Evolutionary conservation across 92 coral and sea anemone genomes (phyloP).

Genomic region (Phenganax subtilis): DNA sequence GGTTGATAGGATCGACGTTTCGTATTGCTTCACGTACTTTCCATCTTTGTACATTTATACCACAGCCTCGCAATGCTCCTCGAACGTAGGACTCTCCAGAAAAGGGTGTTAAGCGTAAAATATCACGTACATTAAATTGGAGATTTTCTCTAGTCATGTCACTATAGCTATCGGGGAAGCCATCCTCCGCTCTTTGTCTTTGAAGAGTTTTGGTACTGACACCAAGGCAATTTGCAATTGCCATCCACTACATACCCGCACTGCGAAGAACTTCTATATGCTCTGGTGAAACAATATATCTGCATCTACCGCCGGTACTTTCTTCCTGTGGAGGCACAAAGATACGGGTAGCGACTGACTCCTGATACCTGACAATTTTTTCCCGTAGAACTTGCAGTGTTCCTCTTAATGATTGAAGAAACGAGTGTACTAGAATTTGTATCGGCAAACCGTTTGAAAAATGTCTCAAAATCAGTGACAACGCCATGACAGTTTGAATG

Average conservation of each 20-base stretch:
- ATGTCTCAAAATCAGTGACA: background rate
- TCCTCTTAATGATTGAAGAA: background rate
- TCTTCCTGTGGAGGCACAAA: slow-evolving; percentile 39
- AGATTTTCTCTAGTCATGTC: slow-evolving; percentile 6
- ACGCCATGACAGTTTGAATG: background rate
- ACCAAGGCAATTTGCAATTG: slow-evolving; percentile 41
- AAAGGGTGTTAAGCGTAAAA: slow-evolving; percentile 16
- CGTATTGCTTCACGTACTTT: too few relatives aligned
- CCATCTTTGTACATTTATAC: too few relatives aligned
- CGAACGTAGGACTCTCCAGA: background rate
- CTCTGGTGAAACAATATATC: slow-evolving; percentile 38
- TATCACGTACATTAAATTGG: background rate
- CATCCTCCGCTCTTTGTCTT: slow-evolving; percentile 37
- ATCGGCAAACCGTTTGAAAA: background rate
- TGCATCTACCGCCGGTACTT: slow-evolving; percentile 40
- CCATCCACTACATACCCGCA: slow-evolving; percentile 35
- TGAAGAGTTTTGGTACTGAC: slow-evolving; percentile 29
- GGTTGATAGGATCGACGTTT: too few relatives aligned
- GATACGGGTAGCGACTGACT: slow-evolving; percentile 7
- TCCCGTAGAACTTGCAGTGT: background rate
- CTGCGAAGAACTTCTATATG: slow-evolving; percentile 46
- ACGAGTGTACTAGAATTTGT: background rate
- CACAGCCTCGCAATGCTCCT: too few relatives aligned
- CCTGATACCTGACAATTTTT: background rate
- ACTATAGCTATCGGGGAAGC: background rate